Evolutionary conservation across 2,797 vertebrate species (phyloP), one percentile per base, ranked within the genome.

Genomic region (Betta splendens): DNA sequence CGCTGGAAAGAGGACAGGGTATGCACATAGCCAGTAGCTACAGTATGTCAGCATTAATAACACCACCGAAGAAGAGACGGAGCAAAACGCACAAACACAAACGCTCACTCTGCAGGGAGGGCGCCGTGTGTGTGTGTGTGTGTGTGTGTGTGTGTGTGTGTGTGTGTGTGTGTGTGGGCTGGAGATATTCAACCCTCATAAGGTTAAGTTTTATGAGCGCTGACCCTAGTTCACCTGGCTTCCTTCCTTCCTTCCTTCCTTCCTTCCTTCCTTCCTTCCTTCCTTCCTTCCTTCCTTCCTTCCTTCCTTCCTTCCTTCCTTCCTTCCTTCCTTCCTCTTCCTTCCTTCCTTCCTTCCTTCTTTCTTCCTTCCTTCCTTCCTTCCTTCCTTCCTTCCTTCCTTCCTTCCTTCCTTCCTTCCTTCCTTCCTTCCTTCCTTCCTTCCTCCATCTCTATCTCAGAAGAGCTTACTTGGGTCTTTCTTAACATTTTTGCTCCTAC

Each of bases 141-240:
- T 39, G 25, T 28, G 33, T 33, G 51, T 28, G 61, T 55, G 29
- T 45, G 63, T 47, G 42, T 60, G 29, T 50, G 43, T 44, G 52
- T 36, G 39, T 22, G 43, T 45, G 59, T 32, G 57, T 48, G 47
- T 44, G 67, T 56, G 58, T 35, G 51, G 49, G 57, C 61, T 64
- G 63, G 37, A 80, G 59, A 75, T 84, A 72, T 87, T 87, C 79
- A 84, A 64, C 69, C 78, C 71, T 74, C 70, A 79, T 83, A 79
- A 84, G 80, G 73, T 85, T 77, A 51, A 66, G 64, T 33, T 25
- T 80, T 74, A 72, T 69, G 77, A 78, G 65, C 1, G 2, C 60
- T 85, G 81, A 87, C 82, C 82, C 71, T 53, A 16, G 70, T 82
- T 86, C 74, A 89, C 83, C 83, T 85, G 79, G 75, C 70, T 70